These are phyloP conservation scores for Troides aeacus DNA, from an alignment of 2,888 invertebrate species.

Conservation along the genomic window DNA sequence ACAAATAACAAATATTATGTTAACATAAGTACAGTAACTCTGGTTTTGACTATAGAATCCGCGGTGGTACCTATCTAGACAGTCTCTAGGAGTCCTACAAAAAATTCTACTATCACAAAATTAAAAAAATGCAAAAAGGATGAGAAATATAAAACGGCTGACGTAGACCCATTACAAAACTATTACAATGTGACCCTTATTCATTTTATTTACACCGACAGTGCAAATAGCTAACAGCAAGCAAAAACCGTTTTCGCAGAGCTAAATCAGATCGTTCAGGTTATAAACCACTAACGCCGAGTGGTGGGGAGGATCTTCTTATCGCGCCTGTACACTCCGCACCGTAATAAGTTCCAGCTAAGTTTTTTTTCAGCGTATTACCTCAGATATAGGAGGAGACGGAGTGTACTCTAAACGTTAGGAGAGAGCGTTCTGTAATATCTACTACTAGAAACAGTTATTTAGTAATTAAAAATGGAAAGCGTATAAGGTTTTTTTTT, in stretches of 20 bases:
- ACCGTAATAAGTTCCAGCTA: slow-evolving; percentile 24
- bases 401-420: slow-evolving; percentile 1
- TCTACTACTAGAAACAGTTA: neutral
- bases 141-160: neutral
- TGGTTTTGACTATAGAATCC: too few relatives aligned
- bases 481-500: too few relatives aligned
- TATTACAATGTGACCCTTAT: neutral
- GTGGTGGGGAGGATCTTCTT: slow-evolving; percentile 15
- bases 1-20: too few relatives aligned
- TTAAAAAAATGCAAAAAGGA: too few relatives aligned
- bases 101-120: too few relatives aligned
- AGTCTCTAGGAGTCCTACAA: too few relatives aligned
- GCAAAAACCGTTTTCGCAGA: slow-evolving; percentile 1
- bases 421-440: neutral
- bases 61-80: too few relatives aligned
- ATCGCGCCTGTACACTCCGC: slow-evolving; percentile 25
- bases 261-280: slow-evolving; percentile 16
- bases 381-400: slow-evolving; percentile 20
- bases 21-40: too few relatives aligned
- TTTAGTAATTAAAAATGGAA: too few relatives aligned
- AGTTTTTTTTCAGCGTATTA: slow-evolving; percentile 27
- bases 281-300: slow-evolving; percentile 17
- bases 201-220: slow-evolving; percentile 5
- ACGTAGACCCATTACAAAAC: neutral
- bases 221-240: slow-evolving; percentile 7